phyloP scores from a whole-genome alignment of 1,140 invertebrate genomes.

The Drosophila insularis region DNA sequence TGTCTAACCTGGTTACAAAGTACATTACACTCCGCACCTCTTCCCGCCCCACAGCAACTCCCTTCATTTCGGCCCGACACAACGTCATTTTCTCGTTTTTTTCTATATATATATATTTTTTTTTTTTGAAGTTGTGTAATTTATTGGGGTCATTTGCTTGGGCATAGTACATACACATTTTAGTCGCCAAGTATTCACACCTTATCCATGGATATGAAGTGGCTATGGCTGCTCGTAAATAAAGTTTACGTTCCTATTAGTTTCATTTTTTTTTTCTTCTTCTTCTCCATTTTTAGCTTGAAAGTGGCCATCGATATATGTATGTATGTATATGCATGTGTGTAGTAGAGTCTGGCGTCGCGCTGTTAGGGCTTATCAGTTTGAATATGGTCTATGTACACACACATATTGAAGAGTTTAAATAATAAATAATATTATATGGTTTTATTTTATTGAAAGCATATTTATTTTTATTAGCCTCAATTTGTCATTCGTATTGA shows the following conservation, averaged over 20 bases:
- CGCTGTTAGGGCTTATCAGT: not conserved
- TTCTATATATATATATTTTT: too few species aligned
- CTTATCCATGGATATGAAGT: constrained; percentile 25
- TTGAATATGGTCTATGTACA: not conserved
- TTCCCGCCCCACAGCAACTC: not conserved
- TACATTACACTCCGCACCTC: not conserved
- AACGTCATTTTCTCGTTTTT: too few species aligned
- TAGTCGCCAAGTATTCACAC: constrained; percentile 17
- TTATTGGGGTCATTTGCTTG: constrained; percentile 65
- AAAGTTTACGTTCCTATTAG: constrained; percentile 23
- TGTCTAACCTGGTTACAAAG: constrained; percentile 13
- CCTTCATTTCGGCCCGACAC: too few species aligned
- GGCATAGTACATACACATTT: constrained; percentile 17
- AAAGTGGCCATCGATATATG: constrained; percentile 41
- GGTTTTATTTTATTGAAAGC: constrained; percentile 7
- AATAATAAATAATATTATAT: constrained; percentile 10
- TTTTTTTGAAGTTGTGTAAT: constrained; percentile 51
- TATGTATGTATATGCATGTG: not conserved
- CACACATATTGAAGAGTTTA: not conserved
- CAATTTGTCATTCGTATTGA: not conserved
- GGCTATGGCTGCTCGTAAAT: constrained; percentile 50
- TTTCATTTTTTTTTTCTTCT: constrained; percentile 4
- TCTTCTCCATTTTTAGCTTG: constrained; percentile 2
- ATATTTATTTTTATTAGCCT: constrained; percentile 5
- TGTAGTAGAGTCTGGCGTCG: not conserved